These are phyloP conservation scores for Drosophila affinis DNA, from an alignment of 2,888 invertebrate species.

Conservation along the genomic window DNA sequence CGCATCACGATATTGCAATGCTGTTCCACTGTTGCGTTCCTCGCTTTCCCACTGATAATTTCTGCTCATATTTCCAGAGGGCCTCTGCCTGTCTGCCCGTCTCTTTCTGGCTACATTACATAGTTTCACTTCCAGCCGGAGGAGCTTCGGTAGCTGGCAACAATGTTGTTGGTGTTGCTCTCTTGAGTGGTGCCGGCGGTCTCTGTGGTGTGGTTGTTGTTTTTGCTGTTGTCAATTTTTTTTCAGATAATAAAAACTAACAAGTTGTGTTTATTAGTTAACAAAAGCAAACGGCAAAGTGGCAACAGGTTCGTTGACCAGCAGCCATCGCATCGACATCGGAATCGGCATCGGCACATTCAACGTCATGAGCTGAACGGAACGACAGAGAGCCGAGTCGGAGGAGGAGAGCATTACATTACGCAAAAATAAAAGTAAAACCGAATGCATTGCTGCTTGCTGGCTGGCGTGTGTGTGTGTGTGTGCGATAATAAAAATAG, in stretches of 20 bases:
- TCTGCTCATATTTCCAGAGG: constrained; percentile 16
- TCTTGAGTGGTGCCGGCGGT: not conserved
- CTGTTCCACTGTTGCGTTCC: not conserved
- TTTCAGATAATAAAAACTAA: constrained; percentile 62
- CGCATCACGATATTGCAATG: not conserved
- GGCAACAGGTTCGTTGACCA: constrained; percentile 64
- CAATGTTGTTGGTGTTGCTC: constrained; percentile 15
- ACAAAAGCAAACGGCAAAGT: constrained; percentile 31
- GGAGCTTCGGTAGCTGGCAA: constrained; percentile 16
- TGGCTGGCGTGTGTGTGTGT: not conserved
- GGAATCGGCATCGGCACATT: constrained; percentile 22
- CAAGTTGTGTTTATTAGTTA: constrained; percentile 58
- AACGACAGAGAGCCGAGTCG: not conserved
- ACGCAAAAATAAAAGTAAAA: constrained; percentile 3
- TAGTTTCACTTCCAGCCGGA: not conserved
- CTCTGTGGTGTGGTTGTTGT: constrained; percentile 16
- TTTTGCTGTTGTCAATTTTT: constrained; percentile 50
- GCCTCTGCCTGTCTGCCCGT: not conserved
- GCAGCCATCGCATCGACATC: constrained; percentile 34
- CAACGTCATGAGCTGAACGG: constrained; percentile 4
- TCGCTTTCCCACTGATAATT: constrained; percentile 7
- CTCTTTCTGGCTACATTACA: not conserved
- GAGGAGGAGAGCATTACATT: not conserved
- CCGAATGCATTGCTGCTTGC: not conserved
- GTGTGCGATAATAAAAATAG: constrained; percentile 15